Evolutionary conservation across 2,113 vertebrate genomes (phyloP), one percentile per base, ranked within the genome.

Genomic region (Carassius gibelio): DNA sequence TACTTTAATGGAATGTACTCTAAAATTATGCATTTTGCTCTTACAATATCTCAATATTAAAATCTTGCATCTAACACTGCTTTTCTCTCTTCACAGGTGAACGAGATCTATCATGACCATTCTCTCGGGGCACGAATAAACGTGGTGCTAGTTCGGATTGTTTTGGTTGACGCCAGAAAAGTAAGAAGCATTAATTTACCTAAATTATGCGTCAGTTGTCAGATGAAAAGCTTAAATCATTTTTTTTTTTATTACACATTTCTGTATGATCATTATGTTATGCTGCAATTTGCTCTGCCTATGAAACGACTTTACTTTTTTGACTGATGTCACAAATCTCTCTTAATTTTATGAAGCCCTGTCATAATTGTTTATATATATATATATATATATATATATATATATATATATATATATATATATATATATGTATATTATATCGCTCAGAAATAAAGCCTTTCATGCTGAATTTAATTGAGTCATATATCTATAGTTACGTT

Each of bases 61-160:
- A 15, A 9, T 17, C 23, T 21, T 45, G 26, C 8, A 57, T 66
- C 59, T 36, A 86, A 81, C 19, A 10, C 21, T 34, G 15, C 23
- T 57, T 83, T 71, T 86, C 45, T 78, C 23, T 89, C 45, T 72
- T 55, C 52, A 30, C 93, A 99, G 98, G 98, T 99, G 89, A 99
- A 99, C 36, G 98, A 99, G 92, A 99, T 99, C 91, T 99, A 99
- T 91, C 98, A 99, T 0, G 98, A 99, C 19, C 95, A 97, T 87
- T 99, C 98, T 77, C 90, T 99, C 88, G 98, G 98, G 72, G 97
- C 97, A 84, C 97, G 97, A 90, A 97, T 99, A 92, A 99, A 99
- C 0, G 97, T 99, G 69, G 98, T 97, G 64, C 89, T 97, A 90
- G 96, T 97, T 85, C 92, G 96, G 90, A 97, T 97, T 68, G 95